Percentiles rank a stretch among this genome's conserved stretches.
Evolutionary conservation across 92 coral and sea anemone genomes (phyloP).

Genomic region (Scolanthus callimorphus): DNA sequence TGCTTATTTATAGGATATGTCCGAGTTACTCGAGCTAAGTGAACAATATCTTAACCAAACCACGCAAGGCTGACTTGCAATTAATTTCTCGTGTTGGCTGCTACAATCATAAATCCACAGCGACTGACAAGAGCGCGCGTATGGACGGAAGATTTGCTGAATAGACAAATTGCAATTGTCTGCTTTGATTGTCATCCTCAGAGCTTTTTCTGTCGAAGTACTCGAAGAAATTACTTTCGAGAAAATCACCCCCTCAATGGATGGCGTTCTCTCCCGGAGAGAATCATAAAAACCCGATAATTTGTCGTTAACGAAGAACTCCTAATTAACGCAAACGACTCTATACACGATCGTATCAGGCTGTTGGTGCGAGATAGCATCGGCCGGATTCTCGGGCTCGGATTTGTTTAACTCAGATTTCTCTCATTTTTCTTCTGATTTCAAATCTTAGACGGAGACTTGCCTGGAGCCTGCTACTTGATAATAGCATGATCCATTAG

Average conservation of each 20-base stretch:
- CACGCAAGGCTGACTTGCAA: not conserved
- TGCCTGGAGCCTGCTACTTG: too few species aligned
- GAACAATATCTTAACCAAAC: not conserved
- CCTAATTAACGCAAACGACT: too few species aligned
- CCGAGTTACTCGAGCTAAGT: not conserved
- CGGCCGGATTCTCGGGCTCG: too few species aligned
- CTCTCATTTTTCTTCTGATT: too few species aligned
- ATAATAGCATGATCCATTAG: too few species aligned
- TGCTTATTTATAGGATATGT: not conserved
- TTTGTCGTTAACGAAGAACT: too few species aligned
- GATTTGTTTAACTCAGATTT: too few species aligned
- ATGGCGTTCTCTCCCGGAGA: slow-evolving; percentile 4
- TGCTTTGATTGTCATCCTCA: slow-evolving; percentile 6
- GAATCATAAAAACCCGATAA: not conserved
- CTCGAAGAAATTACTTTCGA: slow-evolving; percentile 12
- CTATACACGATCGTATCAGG: too few species aligned
- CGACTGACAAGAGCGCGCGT: too few species aligned
- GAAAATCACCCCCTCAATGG: not conserved
- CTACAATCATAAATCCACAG: slow-evolving; percentile 10
- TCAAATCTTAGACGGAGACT: too few species aligned
- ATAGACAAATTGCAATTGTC: slow-evolving; percentile 25
- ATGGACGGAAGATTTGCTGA: slow-evolving; percentile 15
- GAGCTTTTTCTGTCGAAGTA: slow-evolving; percentile 6
- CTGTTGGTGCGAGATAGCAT: too few species aligned
- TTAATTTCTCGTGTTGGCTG: slow-evolving; percentile 1